Evolutionary conservation across 23 tunicate species (phyloP), one percentile per base, ranked within the genome.

Genomic region (Phallusia fumigata): DNA sequence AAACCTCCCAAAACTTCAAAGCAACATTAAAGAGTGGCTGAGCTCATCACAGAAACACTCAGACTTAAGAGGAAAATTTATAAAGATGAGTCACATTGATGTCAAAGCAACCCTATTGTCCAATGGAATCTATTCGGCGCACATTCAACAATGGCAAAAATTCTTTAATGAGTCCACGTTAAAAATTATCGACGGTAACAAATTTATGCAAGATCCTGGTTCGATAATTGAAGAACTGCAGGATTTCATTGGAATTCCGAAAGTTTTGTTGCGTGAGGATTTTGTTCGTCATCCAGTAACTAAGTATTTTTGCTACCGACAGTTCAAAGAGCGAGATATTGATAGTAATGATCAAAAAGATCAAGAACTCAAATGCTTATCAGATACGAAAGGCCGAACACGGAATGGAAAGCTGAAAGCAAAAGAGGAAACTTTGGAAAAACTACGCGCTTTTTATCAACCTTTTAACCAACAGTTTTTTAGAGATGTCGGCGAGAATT

Each of bases 221-320:
- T 19, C 73, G 36, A 52, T 49, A 30, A 80, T 80, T 18, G 83
- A 80, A 53, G 36, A 31, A 52, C 28, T 80, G 73, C 83, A 80
- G 51, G 73, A 80, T 52, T 80, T 80, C 21, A 30, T 80, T 26
- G 73, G 73, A 31, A 52, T 80, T 24, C 83, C 83, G 16, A 80
- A 51, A 30, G 69, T 80, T 51, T 36, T 80, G 15, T 64, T 52
- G 32, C 45, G n/a, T 31, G 35, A 33, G 0, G 83, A 80, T 30
- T 80, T 51, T 80, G 83, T 80, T 15, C 64, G 65, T 51, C 32
- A 52, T 31, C 83, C 83, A 18, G 35, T 16, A 24, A 80, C 32
- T 0, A 35, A 35, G 10, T 52, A 51, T 19, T 80, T 52, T 65
- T 80, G 83, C 64, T 34, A 49, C 22, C 72, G 83, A 26, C 83